Conservation (phyloP, 2,888 invertebrate species). For the Priocnemis perturbator region DNA sequence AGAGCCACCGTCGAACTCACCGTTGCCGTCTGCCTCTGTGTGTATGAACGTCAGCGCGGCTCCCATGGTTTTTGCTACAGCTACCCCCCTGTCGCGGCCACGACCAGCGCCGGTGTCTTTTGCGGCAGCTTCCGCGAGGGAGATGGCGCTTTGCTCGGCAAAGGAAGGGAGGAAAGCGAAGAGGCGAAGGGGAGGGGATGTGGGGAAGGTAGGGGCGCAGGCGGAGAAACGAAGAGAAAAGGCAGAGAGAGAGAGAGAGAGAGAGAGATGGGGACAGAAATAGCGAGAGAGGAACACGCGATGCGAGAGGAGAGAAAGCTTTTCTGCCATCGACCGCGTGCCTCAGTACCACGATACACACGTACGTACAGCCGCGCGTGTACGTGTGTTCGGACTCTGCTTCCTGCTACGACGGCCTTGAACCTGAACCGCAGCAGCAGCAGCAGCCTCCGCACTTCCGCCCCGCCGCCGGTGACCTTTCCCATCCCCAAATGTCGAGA, state of each 20-base stretch:
- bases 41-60: too few species aligned
- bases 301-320: constrained; percentile 8
- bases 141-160: constrained; percentile 2
- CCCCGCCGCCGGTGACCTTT: constrained; percentile 38
- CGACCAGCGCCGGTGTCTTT: not conserved
- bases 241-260: not conserved
- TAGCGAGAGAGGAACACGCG: not conserved
- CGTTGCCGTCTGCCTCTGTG: not conserved
- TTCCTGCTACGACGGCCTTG: constrained; percentile 56
- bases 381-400: constrained; percentile 18
- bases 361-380: constrained; percentile 6
- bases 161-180: not conserved
- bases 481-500: constrained; percentile 27
- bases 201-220: not conserved
- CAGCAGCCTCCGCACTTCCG: constrained; percentile 29
- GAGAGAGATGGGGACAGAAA: constrained; percentile 6
- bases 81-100: too few species aligned
- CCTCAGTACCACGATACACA: constrained; percentile 21
- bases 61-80: too few species aligned
- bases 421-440: constrained; percentile 45
- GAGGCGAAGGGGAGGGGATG: not conserved
- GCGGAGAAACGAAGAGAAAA: not conserved
- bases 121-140: not conserved
- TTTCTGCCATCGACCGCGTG: constrained; percentile 43
- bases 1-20: not conserved